Evolutionary conservation across 2,797 vertebrate species (phyloP).

Genomic region (Alfaro cultratus): DNA sequence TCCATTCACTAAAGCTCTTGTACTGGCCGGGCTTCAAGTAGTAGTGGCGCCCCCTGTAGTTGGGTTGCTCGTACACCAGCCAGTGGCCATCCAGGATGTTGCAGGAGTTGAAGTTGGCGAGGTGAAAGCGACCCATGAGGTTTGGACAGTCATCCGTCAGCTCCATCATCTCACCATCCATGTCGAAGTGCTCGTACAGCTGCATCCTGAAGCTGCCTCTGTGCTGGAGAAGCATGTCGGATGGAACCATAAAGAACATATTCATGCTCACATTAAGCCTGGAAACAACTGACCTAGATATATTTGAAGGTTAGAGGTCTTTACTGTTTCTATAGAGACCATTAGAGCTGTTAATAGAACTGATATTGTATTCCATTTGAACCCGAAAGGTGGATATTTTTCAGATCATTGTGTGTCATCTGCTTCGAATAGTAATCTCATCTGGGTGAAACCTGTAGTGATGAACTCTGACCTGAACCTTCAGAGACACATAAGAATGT

Average conservation of each 20-base stretch:
- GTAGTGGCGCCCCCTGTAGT: conserved; percentile 76
- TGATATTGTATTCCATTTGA: neutral
- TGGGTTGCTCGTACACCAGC: conserved; percentile 77
- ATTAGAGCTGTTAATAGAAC: neutral
- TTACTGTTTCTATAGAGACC: neutral
- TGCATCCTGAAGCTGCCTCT: conserved; percentile 71
- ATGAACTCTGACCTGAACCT: no score
- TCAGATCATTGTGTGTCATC: no score
- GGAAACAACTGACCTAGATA: neutral
- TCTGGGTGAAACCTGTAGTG: no score
- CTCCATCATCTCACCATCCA: conserved; percentile 76
- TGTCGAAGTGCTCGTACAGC: conserved; percentile 80
- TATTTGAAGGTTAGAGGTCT: neutral
- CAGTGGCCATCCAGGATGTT: conserved; percentile 77
- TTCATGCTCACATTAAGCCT: neutral
- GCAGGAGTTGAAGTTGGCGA: conserved; percentile 75
- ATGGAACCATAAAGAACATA: neutral
- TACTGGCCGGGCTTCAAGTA: conserved; percentile 75
- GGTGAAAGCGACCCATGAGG: conserved; percentile 70
- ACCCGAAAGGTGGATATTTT: neutral
- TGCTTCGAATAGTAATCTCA: no score
- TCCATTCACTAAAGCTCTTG: conserved; percentile 74
- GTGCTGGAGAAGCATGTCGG: conserved; percentile 54
- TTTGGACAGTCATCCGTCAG: conserved; percentile 74
- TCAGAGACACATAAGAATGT: no score